Percentiles rank a stretch among this genome's conserved stretches.
Conservation (phyloP, 2,113 vertebrate species). For the Carassius carassius region DNA sequence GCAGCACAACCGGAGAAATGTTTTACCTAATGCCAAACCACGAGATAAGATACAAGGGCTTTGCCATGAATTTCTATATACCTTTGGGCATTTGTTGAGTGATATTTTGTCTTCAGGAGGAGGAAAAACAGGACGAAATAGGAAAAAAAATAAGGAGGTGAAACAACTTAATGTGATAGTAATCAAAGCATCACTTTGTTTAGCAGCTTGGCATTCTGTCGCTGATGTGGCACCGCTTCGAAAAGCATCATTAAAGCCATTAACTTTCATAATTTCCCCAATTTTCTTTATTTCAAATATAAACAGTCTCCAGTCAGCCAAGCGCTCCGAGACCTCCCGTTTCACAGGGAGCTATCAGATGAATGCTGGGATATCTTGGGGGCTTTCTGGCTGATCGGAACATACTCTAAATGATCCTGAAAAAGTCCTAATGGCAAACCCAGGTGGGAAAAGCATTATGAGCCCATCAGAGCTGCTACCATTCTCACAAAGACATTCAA, state of each 20-base stretch:
- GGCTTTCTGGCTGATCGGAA: constrained; percentile 57
- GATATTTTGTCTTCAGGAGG: constrained; percentile 20
- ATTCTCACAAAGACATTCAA: constrained; percentile 57
- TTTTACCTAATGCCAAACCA: constrained; percentile 33
- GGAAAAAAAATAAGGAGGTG: constrained; percentile 10
- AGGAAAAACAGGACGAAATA: constrained; percentile 12
- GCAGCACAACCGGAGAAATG: constrained; percentile 16
- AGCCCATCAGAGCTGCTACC: constrained; percentile 48
- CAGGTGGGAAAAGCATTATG: constrained; percentile 65
- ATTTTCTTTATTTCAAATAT: constrained; percentile 67
- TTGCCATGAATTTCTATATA: constrained; percentile 14
- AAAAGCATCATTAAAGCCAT: constrained; percentile 60
- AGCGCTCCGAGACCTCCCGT: constrained; percentile 54
- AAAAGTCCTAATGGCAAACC: constrained; percentile 61
- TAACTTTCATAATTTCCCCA: constrained; percentile 62
- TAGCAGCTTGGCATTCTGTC: constrained; percentile 43
- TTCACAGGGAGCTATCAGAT: constrained; percentile 59
- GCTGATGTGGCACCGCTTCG: constrained; percentile 48
- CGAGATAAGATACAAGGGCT: constrained; percentile 39
- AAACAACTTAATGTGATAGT: constrained; percentile 20
- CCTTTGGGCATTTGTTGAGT: background rate
- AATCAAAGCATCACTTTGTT: constrained; percentile 42
- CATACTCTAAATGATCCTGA: constrained; percentile 67
- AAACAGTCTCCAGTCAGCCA: constrained; percentile 62
- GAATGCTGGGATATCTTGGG: constrained; percentile 54